Percentiles rank a stretch among this genome's conserved stretches.
phyloP scores from a whole-genome alignment of 2,797 vertebrate genomes.

The Schizopygopsis pylzovi region DNA sequence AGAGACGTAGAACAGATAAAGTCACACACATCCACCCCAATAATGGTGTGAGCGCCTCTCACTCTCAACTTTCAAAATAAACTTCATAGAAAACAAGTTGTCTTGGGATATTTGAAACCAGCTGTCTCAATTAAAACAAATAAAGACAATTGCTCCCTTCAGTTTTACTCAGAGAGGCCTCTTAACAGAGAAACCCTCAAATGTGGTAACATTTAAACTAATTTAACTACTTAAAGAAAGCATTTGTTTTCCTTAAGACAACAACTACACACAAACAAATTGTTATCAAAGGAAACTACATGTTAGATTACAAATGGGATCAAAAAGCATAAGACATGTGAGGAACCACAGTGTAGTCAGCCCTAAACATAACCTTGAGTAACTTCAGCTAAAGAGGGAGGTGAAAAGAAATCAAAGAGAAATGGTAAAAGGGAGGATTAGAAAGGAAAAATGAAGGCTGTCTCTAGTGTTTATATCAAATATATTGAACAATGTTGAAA shows the following conservation, averaged over 20 bases:
- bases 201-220: neutral
- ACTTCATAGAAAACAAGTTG: neutral
- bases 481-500: neutral
- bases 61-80: neutral
- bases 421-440: neutral
- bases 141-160: too few relatives aligned
- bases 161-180: neutral
- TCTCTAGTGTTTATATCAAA: neutral
- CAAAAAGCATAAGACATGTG: neutral
- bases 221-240: neutral
- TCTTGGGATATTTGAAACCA: neutral
- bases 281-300: neutral
- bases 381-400: neutral
- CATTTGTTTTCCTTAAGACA: neutral
- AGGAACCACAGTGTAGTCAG: neutral
- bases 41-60: neutral
- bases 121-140: neutral
- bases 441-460: neutral
- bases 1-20: slow-evolving; percentile 14
- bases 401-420: neutral
- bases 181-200: neutral
- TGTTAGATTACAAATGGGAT: neutral
- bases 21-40: slow-evolving; percentile 15
- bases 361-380: neutral
- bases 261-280: neutral